Evolutionary conservation across 2,797 vertebrate species (phyloP), one percentile per base, ranked within the genome.

Genomic region (Bucorvus abyssinicus): DNA sequence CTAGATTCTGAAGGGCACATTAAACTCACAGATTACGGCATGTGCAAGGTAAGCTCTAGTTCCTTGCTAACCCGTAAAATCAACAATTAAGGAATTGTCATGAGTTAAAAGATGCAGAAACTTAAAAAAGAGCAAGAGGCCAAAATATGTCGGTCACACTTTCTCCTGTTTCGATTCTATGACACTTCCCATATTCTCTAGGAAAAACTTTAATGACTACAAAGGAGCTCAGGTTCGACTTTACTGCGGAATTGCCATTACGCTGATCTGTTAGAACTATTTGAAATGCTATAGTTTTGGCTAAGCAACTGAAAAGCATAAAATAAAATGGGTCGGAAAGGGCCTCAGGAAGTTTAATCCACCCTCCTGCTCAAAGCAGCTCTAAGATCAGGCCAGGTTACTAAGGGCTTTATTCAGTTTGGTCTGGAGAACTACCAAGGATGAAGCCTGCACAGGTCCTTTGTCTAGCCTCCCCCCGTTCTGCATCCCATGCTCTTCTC

Each of bases 11-110:
- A 99, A 97, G 99, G 99, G 80, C 99, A 99, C 98, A 99, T 99
- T 97, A 99, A 99, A 97, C 99, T 99, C 84, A 99, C 99, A 88
- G 99, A 99, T 97, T 99, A 99, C 18, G 99, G 99, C 98, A 99
- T 99, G 99, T 99, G 99, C 98, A 99, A 99, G 99, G 99, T 99
- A 95, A 95, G 86, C 7, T 84, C 18, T 82, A 42, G 32, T 87
- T 90, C 38, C 29, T 89, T 84, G 16, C n/a, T 87, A 59, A 63
- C 8, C 8, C 38, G 21, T n/a, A 79, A 84, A 87, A 82, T 70
- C 22, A 77, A 16, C n/a, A 55, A 9, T 56, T 79, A 73, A 90
- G 27, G 45, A 88, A 67, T 57, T 14, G 4, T 57, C n/a, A 29
- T 22, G 45, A 83, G 42, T 64, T 24, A 40, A 57, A 91, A 52